Base-by-base conservation (phyloP, 2,888 invertebrate genomes). In the Tricholauxania praeusta region DNA sequence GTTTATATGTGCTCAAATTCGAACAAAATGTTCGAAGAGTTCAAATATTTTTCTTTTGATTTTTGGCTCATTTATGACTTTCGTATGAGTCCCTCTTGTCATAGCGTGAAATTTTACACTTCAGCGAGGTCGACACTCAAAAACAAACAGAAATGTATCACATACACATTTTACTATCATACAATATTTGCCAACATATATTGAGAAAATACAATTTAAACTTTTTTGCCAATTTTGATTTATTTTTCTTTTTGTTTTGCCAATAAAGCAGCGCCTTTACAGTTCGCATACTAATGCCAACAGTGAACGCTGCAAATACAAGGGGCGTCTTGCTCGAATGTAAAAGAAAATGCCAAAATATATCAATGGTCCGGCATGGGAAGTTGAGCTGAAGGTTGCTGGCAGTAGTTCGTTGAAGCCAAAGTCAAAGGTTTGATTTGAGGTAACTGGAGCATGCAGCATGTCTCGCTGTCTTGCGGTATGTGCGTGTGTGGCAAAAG, bases 211-310 rank as follows among this genome's bases (percentile, higher is more conserved):
- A 57, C 57, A 57, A 51, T 62, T 53, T n/a, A 67, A 52, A 47
- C 48, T 22, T 39, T 68, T 32, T 63, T 14, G 32, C 49, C 53
- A 51, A 65, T 55, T 74, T 66, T 59, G 49, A 68, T 53, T 51
- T 48, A n/a, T 49, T 76, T 76, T 53, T 72, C 69, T 70, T 65
- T n/a, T 65, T 47, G 39, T 68, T 47, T 28, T 48, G 48, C 32
- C 68, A 57, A 48, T 48, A 67, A 69, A 59, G 17, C 47, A 69
- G 19, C 49, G 59, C 17, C 39, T 48, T 28, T 52, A 71, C 57
- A 22, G 28, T 28, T 28, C 57, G 57, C 57, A 57, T 57, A 57
- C 28, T 57, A 57, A 57, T 57, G 57, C 57, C 57, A 28, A 19
- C 28, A 57, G 22, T 7, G 57, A 15, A 4, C 19, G 12, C 57